phyloP scores from a whole-genome alignment of 1,140 invertebrate species.

The Drosophila rufa region DNA sequence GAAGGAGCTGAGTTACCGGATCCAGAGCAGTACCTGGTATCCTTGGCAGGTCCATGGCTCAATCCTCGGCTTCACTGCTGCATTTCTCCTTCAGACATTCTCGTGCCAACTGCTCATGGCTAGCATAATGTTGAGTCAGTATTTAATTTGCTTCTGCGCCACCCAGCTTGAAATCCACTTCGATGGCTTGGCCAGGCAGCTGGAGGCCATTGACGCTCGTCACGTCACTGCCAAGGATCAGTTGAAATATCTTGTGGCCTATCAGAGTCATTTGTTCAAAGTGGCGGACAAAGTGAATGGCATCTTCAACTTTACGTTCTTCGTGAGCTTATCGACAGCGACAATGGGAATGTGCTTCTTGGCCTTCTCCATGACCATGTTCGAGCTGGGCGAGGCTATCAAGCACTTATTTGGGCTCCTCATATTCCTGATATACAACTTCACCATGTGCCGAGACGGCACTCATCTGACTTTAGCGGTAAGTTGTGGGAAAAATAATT shows the following conservation, averaged over 20 bases:
- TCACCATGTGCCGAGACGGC: constrained; percentile 51
- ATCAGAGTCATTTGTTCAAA: constrained; percentile 53
- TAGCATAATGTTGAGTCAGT: constrained; percentile 62
- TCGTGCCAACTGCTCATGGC: constrained; percentile 48
- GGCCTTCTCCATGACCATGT: constrained; percentile 68
- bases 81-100: constrained; percentile 21
- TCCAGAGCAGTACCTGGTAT: constrained; percentile 74
- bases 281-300: constrained; percentile 51
- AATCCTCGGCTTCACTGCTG: not conserved
- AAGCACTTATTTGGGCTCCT: constrained; percentile 62
- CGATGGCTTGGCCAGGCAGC: constrained; percentile 51
- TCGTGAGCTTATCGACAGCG: constrained; percentile 59
- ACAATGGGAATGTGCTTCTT: constrained; percentile 66
- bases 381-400: constrained; percentile 46
- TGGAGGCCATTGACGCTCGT: constrained; percentile 51
- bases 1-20: constrained; percentile 37
- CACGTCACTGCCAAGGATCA: constrained; percentile 39
- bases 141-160: constrained; percentile 60
- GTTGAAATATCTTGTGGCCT: constrained; percentile 50
- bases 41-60: constrained; percentile 55
- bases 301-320: constrained; percentile 64
- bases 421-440: constrained; percentile 39
- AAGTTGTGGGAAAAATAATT: constrained; percentile 14
- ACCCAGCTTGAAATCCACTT: constrained; percentile 72
- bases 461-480: constrained; percentile 53